These are phyloP conservation scores for Phoebastria nigripes DNA, from an alignment of 2,797 vertebrate species.

Conservation along the genomic window DNA sequence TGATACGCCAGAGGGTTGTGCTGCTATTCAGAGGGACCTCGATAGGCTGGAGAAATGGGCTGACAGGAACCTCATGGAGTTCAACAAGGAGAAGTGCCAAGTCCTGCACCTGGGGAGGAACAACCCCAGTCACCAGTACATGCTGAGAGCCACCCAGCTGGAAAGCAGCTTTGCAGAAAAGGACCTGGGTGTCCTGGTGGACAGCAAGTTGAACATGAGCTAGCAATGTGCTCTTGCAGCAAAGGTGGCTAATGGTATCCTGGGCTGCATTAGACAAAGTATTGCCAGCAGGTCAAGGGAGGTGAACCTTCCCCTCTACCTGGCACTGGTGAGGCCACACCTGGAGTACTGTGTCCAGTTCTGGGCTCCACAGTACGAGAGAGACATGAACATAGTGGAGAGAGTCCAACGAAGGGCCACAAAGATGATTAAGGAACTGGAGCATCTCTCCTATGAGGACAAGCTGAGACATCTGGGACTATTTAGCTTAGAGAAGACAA, in stretches of 20 bases:
- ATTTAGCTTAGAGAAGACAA: neutral
- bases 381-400: neutral
- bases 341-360: neutral
- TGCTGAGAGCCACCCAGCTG: neutral
- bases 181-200: neutral
- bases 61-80: no score
- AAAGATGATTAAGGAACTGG: neutral
- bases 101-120: neutral
- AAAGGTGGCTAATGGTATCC: neutral
- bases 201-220: neutral
- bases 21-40: neutral
- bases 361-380: neutral
- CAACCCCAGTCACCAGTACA: neutral
- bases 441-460: neutral
- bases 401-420: neutral
- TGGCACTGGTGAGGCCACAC: neutral
- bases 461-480: neutral
- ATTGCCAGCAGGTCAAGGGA: neutral
- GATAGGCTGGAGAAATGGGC: neutral
- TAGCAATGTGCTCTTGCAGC: neutral
- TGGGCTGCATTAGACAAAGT: neutral
- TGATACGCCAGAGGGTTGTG: neutral
- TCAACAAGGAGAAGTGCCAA: neutral
- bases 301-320: neutral
- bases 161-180: neutral